phyloP scores from a whole-genome alignment of 1,140 invertebrate genomes.

The Lepidurus couesii region DNA sequence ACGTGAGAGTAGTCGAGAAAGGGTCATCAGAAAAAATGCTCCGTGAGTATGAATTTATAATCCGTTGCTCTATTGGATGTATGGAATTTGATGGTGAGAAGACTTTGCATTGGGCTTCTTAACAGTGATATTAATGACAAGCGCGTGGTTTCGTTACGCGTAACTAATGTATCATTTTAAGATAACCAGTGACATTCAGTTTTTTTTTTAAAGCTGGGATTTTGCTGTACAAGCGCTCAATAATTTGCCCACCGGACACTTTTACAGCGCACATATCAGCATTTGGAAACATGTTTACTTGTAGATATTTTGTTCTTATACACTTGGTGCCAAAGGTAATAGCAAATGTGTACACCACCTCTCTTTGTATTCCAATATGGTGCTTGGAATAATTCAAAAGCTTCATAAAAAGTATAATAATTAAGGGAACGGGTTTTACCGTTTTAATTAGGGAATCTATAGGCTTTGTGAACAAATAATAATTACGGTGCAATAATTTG shows the following conservation, averaged over 20 bases:
- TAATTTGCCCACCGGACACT: not conserved
- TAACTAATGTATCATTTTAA: too few species aligned
- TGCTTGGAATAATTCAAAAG: not conserved
- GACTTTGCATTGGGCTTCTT: not conserved
- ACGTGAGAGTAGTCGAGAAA: conserved; percentile 31
- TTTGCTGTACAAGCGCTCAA: not conserved
- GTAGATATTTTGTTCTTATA: not conserved
- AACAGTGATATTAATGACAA: not conserved
- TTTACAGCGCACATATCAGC: not conserved
- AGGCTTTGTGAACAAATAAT: too few species aligned
- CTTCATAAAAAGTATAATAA: too few species aligned
- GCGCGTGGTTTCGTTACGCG: not conserved
- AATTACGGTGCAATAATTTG: too few species aligned
- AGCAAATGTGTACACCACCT: not conserved
- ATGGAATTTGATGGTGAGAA: not conserved
- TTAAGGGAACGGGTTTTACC: too few species aligned
- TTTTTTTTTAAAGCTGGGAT: not conserved
- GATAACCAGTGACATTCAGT: too few species aligned
- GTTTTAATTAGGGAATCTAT: too few species aligned
- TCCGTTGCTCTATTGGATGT: not conserved
- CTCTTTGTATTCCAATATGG: not conserved
- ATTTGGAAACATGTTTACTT: not conserved
- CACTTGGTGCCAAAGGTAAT: not conserved
- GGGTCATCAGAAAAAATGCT: conserved; percentile 24
- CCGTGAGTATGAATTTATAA: not conserved